Evolutionary conservation across 2,888 invertebrate species (phyloP), one percentile per base, ranked within the genome.

Genomic region (Mythimna ferrago): DNA sequence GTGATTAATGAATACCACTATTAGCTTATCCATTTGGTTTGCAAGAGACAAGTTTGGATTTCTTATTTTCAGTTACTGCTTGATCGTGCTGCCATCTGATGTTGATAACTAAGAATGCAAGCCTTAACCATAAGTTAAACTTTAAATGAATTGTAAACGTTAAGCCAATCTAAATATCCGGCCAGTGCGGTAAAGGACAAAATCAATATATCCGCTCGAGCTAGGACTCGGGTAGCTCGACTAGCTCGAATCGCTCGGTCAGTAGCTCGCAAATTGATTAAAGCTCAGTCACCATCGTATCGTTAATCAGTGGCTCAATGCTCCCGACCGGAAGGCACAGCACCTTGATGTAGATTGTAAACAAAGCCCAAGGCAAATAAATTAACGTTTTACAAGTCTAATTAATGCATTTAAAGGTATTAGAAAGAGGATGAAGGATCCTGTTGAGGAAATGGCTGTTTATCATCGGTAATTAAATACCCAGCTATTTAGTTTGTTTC

Each of bases 381-480:
- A 71, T 76, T 74, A 70, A 62, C 60, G 66, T 53, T 82, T 75
- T 64, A 82, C 80, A 82, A 77, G 74, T 82, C 72, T 80, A 82
- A 80, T 80, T 68, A 76, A 76, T 66, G 66, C 57, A 66, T 72
- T 69, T 26, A 65, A 65, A 57, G 63, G 67, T 68, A 70, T 58
- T 68, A n/a, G 62, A 75, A 71, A 53, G 51, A 74, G 57, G 44
- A 38, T 64, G 62, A 32, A 21, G 58, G 64, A 21, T 71, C 4
- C 51, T 64, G 62, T 26, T 35, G 6, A n/a, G 58, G 32, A 10
- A 61, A 10, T 32, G 14, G 19, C 14, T 60, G 41, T 66, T 60
- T 71, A 53, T 66, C 32, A 65, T 58, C 21, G 16, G 48, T 66
- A 66, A 58, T 66, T 63, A 53, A 51, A 53, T 63, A 16, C 41